Evolutionary conservation across 2,797 vertebrate genomes (phyloP).

Genomic region (Phrynocephalus vlangalii): DNA sequence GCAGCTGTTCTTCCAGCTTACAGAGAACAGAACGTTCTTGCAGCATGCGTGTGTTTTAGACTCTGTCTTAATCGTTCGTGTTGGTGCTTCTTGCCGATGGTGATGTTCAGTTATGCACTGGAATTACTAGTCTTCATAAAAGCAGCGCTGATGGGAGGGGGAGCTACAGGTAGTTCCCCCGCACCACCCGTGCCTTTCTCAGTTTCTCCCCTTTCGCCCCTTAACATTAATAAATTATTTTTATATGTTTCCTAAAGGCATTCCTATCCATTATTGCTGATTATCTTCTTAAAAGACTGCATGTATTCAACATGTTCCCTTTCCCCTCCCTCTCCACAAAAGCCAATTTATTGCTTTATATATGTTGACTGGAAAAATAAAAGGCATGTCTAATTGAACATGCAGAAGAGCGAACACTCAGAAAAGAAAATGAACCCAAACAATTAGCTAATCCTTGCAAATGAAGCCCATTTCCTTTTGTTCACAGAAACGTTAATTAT

Average conservation of each 20-base stretch:
- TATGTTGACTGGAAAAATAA: slow-evolving; percentile 25
- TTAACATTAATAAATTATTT: neutral
- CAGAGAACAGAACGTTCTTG: slow-evolving; percentile 11
- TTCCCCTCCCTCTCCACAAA: slow-evolving; percentile 11
- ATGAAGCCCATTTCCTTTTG: slow-evolving; percentile 53
- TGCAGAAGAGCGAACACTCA: slow-evolving; percentile 22
- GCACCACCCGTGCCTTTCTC: neutral
- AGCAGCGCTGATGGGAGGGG: neutral
- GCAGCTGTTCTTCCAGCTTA: neutral
- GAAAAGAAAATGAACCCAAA: slow-evolving; percentile 39
- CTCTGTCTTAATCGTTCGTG: slow-evolving; percentile 30
- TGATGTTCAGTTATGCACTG: neutral
- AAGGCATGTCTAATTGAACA: slow-evolving; percentile 36
- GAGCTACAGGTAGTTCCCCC: neutral
- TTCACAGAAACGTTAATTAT: slow-evolving; percentile 49
- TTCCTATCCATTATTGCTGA: slow-evolving; percentile 29
- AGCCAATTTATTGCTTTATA: slow-evolving; percentile 22
- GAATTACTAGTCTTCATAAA: neutral
- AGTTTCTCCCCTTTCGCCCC: neutral
- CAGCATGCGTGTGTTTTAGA: slow-evolving; percentile 17
- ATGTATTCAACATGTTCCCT: slow-evolving; percentile 34
- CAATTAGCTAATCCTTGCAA: slow-evolving; percentile 30
- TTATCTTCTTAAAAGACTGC: slow-evolving; percentile 29
- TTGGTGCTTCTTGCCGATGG: slow-evolving; percentile 29
- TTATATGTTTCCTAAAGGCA: slow-evolving; percentile 32